These are phyloP conservation scores for Amphilophus citrinellus DNA, from an alignment of 2,113 vertebrate genomes.

Conservation along the genomic window DNA sequence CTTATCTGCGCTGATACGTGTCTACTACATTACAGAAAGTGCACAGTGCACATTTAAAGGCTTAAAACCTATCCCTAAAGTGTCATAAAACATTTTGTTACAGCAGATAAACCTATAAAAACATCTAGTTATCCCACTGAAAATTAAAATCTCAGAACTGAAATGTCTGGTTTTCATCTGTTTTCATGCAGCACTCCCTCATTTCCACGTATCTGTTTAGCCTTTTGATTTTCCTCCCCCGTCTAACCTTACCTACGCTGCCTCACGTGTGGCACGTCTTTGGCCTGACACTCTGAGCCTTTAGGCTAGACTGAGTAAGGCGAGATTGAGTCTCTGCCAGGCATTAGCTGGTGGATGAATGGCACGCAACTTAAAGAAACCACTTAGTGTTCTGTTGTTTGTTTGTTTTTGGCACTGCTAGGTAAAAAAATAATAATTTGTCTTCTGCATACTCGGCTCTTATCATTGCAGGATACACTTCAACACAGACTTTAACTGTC, in stretches of 20 bases:
- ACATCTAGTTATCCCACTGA: not conserved
- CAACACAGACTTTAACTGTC: constrained; percentile 61
- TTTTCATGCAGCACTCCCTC: too few relatives aligned
- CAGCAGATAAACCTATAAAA: not conserved
- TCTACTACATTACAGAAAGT: not conserved
- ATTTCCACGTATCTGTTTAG: not conserved
- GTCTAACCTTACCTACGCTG: not conserved
- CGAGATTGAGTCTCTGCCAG: constrained; percentile 60
- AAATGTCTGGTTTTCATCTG: not conserved
- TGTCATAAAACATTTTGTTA: not conserved
- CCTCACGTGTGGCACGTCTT: constrained; percentile 37
- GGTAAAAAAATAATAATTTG: not conserved
- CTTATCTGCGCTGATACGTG: too few relatives aligned
- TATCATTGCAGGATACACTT: constrained; percentile 66
- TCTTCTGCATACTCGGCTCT: constrained; percentile 43
- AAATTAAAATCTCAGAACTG: not conserved
- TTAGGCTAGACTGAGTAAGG: constrained; percentile 49
- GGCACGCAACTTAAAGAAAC: constrained; percentile 21
- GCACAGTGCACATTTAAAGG: not conserved
- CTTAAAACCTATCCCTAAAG: not conserved
- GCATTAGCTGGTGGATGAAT: constrained; percentile 47
- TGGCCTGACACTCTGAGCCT: not conserved
- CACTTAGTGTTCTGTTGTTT: not conserved
- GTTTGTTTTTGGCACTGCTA: not conserved
- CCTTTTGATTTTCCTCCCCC: not conserved